Base-by-base conservation (phyloP, 2,888 invertebrate genomes). In the Hyposoter didymator region DNA sequence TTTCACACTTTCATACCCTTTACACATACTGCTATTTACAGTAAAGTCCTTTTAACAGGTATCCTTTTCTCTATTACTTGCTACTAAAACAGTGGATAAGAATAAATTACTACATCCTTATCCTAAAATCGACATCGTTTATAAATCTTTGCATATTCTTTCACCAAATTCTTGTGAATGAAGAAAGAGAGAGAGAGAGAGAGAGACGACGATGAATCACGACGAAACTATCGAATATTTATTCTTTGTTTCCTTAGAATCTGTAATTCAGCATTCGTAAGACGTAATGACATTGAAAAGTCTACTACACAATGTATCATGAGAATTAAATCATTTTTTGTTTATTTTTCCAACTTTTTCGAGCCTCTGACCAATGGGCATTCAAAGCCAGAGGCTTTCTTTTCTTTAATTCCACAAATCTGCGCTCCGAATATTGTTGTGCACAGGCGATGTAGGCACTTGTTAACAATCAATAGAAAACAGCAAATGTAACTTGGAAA, bases 1-100 rank as follows among this genome's bases (percentile, higher is more conserved):
- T 39, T 75, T 81, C 84, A 82, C 52, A 76, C 72, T 73, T 86
- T 78, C 62, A 69, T 86, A 76, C 72, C 81, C 84, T 79, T 86
- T 87, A 83, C 78, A 78, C 55, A 79, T 86, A 69, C 75, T 78
- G 83, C 70, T 91, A 91, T 89, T 87, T 91, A 90, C 90, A 91
- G 80, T 79, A 78, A 88, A 78, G 55, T 85, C 82, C 64, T 76
- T 81, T 84, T 86, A 59, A 87, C 81, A 47, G 73, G 66, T 78
- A 59, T 80, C 52, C 69, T 64, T 84, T 84, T 67, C 69, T 66
- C 47, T 84, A 59, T 75, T 80, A 75, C 72, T 79, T 47, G 47
- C 45, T 75, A 81, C 55, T 87, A 39, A 88, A 82, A 84, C 84
- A 74, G 84, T 74, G 80, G 55, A 47, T 82, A 80, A 72, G 69